These are phyloP conservation scores for Cochlearius cochlearius DNA, from an alignment of 2,113 vertebrate genomes.

Conservation along the genomic window DNA sequence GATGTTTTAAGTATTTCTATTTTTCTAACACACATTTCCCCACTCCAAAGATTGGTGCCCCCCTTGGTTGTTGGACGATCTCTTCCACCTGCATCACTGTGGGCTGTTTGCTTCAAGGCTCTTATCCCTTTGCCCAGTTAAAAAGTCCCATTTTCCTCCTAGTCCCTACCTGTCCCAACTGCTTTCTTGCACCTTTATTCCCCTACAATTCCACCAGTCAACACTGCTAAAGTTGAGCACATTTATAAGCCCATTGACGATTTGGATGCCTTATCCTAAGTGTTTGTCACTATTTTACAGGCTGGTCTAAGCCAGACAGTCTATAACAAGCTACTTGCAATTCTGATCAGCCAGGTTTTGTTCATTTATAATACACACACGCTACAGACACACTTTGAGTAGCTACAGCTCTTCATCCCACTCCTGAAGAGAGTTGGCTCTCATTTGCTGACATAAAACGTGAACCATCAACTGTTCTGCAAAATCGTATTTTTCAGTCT, in stretches of 20 bases:
- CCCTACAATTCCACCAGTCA: not conserved
- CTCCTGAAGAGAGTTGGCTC: not conserved
- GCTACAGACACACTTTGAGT: not conserved
- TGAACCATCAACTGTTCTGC: not conserved
- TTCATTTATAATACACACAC: not conserved
- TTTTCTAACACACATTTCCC: not conserved
- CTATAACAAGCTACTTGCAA: not conserved
- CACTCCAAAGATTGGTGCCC: not conserved
- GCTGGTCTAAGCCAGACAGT: not conserved
- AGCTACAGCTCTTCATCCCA: not conserved
- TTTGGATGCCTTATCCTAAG: not conserved
- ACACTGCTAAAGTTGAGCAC: not conserved
- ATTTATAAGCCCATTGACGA: not conserved
- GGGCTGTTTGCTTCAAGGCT: not conserved
- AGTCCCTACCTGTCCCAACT: not conserved
- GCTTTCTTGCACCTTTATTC: not conserved
- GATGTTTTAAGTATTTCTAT: not conserved
- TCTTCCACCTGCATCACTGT: not conserved
- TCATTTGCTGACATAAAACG: fast-evolving
- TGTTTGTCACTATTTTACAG: not conserved
- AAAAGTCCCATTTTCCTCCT: not conserved
- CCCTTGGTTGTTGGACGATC: not conserved
- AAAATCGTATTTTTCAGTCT: not conserved
- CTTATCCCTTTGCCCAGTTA: not conserved
- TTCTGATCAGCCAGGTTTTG: not conserved